These are phyloP conservation scores for Hemicentrotus pulcherrimus DNA, from an alignment of 35 echinoderm and acorn worm species.

Conservation along the genomic window DNA sequence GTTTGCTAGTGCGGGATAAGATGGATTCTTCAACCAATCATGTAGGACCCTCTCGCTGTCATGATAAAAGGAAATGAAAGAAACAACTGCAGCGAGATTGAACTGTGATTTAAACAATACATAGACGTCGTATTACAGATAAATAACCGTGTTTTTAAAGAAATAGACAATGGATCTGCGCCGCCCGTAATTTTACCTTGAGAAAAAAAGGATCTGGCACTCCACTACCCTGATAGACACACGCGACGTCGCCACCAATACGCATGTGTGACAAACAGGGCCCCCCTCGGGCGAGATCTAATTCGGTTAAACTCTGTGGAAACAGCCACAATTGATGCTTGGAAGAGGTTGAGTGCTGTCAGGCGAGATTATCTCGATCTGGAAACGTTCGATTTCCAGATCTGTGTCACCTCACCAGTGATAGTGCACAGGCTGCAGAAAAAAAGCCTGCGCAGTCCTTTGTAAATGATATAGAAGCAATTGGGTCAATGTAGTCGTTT, in stretches of 20 bases:
- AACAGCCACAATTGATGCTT: slow-evolving; percentile 10
- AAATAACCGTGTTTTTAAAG: neutral
- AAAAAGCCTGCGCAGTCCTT: neutral
- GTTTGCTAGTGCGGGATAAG: too few species aligned
- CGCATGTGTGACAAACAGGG: neutral
- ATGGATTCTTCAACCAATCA: too few species aligned
- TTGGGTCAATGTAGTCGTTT: neutral
- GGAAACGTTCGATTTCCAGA: neutral
- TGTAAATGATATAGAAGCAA: neutral
- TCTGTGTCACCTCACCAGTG: neutral
- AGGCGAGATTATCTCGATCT: slow-evolving; percentile 1
- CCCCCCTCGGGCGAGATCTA: neutral
- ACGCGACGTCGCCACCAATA: neutral
- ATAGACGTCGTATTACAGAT: neutral
- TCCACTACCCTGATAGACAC: neutral
- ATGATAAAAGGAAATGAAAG: neutral
- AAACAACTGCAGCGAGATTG: neutral
- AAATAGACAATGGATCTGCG: neutral
- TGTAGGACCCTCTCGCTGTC: too few species aligned
- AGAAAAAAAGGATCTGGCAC: neutral
- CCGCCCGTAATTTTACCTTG: neutral
- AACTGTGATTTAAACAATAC: neutral
- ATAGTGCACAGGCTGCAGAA: neutral
- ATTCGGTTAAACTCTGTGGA: slow-evolving; percentile 1
- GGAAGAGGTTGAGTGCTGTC: neutral